Conservation (phyloP, 2,888 invertebrate species). For the Agonopterix alstromeriana region DNA sequence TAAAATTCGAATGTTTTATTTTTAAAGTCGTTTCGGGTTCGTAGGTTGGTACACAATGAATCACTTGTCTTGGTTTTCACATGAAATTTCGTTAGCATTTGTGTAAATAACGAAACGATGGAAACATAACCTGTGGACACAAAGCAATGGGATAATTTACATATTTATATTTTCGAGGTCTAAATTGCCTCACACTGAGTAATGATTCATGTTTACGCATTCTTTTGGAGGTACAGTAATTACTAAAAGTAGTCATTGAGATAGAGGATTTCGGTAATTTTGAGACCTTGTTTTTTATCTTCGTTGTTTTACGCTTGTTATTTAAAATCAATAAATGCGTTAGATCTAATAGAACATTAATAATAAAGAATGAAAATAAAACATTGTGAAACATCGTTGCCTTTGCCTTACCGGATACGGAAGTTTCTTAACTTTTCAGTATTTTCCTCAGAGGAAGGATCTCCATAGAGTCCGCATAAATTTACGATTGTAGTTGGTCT, state of each 20-base stretch:
- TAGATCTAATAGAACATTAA: too few species aligned
- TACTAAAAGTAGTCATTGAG: background rate
- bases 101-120: conserved; percentile 53
- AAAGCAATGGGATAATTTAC: conserved; percentile 46
- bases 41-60: conserved; percentile 24
- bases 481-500: too few species aligned
- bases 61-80: conserved; percentile 50
- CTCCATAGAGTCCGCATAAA: too few species aligned
- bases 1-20: conserved; percentile 20
- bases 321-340: too few species aligned
- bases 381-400: too few species aligned
- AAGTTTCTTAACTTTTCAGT: too few species aligned
- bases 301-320: too few species aligned
- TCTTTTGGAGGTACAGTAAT: conserved; percentile 1
- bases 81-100: conserved; percentile 53
- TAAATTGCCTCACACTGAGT: conserved; percentile 36
- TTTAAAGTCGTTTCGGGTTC: conserved; percentile 37
- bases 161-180: conserved; percentile 36
- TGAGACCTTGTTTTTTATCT: background rate
- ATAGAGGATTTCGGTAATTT: conserved; percentile 2
- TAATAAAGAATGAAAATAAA: too few species aligned
- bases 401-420: too few species aligned
- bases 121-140: conserved; percentile 44
- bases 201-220: conserved; percentile 35
- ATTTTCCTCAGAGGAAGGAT: too few species aligned